Evolutionary conservation across 2,888 invertebrate genomes (phyloP).

Genomic region (Aplocera efformata): DNA sequence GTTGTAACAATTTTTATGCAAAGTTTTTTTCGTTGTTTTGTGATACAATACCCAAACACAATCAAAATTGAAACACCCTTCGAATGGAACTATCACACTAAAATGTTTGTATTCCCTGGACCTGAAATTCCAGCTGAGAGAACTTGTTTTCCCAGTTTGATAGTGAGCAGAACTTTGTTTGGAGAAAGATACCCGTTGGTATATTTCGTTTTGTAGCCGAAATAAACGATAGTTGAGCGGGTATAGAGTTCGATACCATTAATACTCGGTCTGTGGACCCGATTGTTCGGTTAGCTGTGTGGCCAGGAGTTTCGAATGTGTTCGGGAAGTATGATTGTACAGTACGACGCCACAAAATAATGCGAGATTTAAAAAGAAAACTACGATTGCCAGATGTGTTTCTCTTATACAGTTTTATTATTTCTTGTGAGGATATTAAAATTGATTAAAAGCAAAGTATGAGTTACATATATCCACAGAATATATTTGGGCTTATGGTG

Average conservation of each 20-base stretch:
- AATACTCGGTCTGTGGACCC: slow-evolving; percentile 4
- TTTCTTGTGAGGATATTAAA: too few relatives aligned
- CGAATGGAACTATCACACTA: background rate
- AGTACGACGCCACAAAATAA: slow-evolving; percentile 11
- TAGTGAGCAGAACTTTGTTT: slow-evolving; percentile 33
- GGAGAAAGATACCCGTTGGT: slow-evolving; percentile 39
- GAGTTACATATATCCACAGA: too few relatives aligned
- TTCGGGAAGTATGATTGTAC: slow-evolving; percentile 19
- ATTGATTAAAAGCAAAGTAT: too few relatives aligned
- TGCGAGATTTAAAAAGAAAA: background rate
- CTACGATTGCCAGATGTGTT: too few relatives aligned
- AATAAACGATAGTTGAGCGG: slow-evolving; percentile 19
- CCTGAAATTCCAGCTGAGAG: slow-evolving; percentile 41
- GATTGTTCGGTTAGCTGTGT: slow-evolving; percentile 15
- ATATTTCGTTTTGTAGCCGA: slow-evolving; percentile 34
- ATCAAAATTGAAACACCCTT: background rate
- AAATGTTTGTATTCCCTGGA: slow-evolving; percentile 7
- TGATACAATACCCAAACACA: too few relatives aligned
- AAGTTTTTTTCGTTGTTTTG: too few relatives aligned
- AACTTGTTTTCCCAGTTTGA: slow-evolving; percentile 35
- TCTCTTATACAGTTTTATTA: too few relatives aligned
- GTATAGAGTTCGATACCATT: slow-evolving; percentile 21
- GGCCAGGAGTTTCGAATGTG: slow-evolving; percentile 23
- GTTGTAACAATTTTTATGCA: too few relatives aligned
- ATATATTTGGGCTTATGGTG: too few relatives aligned